Evolutionary conservation across 1,140 invertebrate species (phyloP).

Genomic region (Aleiodes sp.): DNA sequence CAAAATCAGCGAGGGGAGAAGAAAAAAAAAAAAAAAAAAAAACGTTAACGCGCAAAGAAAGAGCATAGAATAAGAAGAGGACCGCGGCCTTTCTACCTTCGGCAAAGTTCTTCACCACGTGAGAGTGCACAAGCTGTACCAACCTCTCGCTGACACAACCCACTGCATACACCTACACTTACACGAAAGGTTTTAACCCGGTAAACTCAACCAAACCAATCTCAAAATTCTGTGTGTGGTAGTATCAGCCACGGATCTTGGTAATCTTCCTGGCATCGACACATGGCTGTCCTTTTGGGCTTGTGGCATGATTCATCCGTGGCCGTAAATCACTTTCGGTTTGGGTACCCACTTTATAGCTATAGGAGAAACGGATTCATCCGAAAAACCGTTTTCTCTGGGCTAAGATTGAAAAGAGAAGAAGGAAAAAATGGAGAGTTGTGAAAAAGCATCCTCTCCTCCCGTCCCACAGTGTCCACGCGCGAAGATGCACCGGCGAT

Average conservation of each 20-base stretch:
- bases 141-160: too few species aligned
- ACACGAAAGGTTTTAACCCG: conserved; percentile 26
- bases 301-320: conserved; percentile 60
- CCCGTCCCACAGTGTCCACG: not conserved
- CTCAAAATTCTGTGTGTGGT: conserved; percentile 13
- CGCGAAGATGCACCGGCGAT: not conserved
- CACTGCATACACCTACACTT: conserved; percentile 56
- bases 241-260: conserved; percentile 57
- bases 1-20: conserved; percentile 23
- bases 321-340: conserved; percentile 59
- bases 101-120: not conserved
- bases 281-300: conserved; percentile 54
- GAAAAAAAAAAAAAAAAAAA: conserved; percentile 18
- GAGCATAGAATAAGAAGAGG: conserved; percentile 20
- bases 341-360: conserved; percentile 49
- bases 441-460: not conserved
- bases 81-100: conserved; percentile 21
- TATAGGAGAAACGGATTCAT: conserved; percentile 31
- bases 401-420: not conserved
- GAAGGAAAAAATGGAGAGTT: not conserved
- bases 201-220: not conserved
- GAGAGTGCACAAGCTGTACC: not conserved
- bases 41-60: conserved; percentile 15
- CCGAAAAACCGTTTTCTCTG: conserved; percentile 37
- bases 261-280: conserved; percentile 60